A percentile compares a stretch with the other conserved stretches of the same genome.
Evolutionary conservation across 2,888 invertebrate genomes (phyloP).

Genomic region (Polymixis flavicincta): DNA sequence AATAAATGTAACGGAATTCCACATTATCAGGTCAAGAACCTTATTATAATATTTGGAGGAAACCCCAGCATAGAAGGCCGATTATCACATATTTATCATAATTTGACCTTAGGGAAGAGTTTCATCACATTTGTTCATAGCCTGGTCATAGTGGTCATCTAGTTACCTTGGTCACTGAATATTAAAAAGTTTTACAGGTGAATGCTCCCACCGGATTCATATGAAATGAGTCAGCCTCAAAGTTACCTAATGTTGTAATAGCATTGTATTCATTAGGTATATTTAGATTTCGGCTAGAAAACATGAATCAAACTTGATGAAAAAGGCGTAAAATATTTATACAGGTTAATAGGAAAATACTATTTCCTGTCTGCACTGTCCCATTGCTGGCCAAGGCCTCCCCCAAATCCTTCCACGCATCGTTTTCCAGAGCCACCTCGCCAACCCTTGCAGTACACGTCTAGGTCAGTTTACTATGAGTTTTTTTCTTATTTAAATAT

Average conservation of each 20-base stretch:
- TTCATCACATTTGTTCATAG: constrained; percentile 47
- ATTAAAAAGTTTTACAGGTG: constrained; percentile 40
- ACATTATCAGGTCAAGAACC: constrained; percentile 22
- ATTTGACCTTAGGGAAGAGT: constrained; percentile 11
- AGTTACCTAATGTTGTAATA: constrained; percentile 24
- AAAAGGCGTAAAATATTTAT: background rate
- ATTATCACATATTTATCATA: constrained; percentile 26
- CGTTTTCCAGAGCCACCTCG: no score
- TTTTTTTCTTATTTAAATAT: no score
- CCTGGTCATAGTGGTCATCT: constrained; percentile 24
- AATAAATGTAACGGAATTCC: constrained; percentile 13
- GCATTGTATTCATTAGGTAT: background rate
- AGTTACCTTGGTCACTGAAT: constrained; percentile 23
- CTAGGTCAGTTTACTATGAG: no score
- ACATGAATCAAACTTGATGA: background rate
- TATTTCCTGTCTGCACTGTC: background rate
- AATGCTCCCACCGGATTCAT: constrained; percentile 31
- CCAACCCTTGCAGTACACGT: no score
- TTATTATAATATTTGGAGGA: constrained; percentile 1
- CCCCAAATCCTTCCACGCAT: no score
- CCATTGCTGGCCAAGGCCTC: no score
- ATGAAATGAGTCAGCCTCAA: constrained; percentile 32
- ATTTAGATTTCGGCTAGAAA: background rate
- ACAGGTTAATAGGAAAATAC: background rate
- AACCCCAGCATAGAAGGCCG: constrained; percentile 14